Base-by-base conservation (phyloP, 2,113 vertebrate genomes). In the Mola mola region DNA sequence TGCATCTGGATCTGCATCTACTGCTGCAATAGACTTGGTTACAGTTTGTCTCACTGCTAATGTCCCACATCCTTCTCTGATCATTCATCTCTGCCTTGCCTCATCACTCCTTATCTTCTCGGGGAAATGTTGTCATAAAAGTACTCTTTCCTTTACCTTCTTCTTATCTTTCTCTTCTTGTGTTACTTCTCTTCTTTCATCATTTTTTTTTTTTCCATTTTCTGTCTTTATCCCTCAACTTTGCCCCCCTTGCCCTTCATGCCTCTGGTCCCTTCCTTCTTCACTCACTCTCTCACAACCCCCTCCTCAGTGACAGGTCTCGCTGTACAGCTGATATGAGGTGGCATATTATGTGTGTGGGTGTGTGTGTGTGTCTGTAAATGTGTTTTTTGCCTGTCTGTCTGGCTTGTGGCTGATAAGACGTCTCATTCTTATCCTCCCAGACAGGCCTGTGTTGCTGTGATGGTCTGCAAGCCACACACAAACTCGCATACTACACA, bases 361-460 rank as follows among this genome's bases (percentile, higher is more conserved):
- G 19, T 52, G 31, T 67, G 50, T 52, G 26, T 61, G 34, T 43
- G 12, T 34, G 44, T 46, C 3, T 33, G 12, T 3, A 44, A 1
- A 15, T 56, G 17, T 63, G 50, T 56, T 21, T 58, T 17, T 56
- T n/a, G 58, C 52, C 61, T 74, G 74, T 74, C 28, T 68, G 75
- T 75, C 75, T 87, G 78, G 70, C 67, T 78, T 37, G 25, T 59
- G 52, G 47, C 67, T 82, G 85, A 87, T 82, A 82, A 87, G 76
- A 73, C 31, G 67, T 78, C 77, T 70, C 36, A 55, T 64, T 76
- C 48, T 84, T 75, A 80, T 87, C 76, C 84, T 78, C 53, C 37
- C 49, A 26, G 76, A 75, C 77, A 82, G 81, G 66, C 74, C 55
- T 46, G 43, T 78, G 67, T 81, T 12, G 26, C 67, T 26, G 59